Conservation (phyloP, 2,113 vertebrate species). For the Varanus komodoensis region DNA sequence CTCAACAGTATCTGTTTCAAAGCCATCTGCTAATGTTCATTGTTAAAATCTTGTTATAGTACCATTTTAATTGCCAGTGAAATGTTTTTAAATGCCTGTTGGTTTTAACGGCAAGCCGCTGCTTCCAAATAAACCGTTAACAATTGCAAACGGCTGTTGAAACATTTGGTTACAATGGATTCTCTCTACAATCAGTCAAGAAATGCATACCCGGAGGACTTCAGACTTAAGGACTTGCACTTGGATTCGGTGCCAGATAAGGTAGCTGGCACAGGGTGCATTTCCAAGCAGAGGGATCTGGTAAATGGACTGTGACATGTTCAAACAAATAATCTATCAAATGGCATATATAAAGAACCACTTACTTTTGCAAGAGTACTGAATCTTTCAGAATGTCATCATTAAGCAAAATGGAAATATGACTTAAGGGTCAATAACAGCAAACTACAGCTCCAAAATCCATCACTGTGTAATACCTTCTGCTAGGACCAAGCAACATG, state of each 20-base stretch:
- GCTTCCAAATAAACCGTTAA: slow-evolving; percentile 14
- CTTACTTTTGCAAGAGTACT: neutral
- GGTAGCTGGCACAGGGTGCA: neutral
- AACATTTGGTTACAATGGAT: neutral
- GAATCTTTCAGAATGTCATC: neutral
- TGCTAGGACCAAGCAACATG: neutral
- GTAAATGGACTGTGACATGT: slow-evolving; percentile 13
- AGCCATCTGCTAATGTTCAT: slow-evolving; percentile 12
- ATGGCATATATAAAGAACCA: slow-evolving; percentile 13
- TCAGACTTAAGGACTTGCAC: neutral
- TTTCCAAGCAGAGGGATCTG: neutral
- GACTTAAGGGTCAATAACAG: neutral
- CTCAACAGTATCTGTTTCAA: neutral
- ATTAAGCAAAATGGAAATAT: neutral
- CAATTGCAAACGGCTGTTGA: slow-evolving; percentile 12
- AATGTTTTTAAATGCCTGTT: slow-evolving; percentile 18
- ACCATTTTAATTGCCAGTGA: slow-evolving; percentile 12
- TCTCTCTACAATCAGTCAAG: slow-evolving; percentile 1
- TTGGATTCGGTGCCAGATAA: neutral
- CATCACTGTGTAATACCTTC: neutral
- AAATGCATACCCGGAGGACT: neutral
- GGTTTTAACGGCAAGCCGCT: slow-evolving; percentile 19
- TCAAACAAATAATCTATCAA: slow-evolving; percentile 4
- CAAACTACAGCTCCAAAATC: neutral
- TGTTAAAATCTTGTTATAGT: slow-evolving; percentile 8